Base-by-base conservation (phyloP, 2,113 vertebrate genomes). In the Penelope pileata region DNA sequence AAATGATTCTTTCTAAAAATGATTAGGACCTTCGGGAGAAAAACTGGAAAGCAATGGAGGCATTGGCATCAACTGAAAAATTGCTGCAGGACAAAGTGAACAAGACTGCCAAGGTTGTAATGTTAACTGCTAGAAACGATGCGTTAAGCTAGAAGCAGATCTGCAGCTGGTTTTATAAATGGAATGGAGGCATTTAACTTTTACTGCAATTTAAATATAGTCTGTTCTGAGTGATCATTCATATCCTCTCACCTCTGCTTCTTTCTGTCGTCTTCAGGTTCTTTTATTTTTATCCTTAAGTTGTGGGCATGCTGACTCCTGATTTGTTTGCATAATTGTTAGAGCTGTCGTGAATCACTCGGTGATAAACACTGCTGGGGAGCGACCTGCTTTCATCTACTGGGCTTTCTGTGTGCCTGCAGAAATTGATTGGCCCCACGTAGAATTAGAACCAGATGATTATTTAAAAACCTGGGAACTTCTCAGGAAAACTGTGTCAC, bases 1-100 rank as follows among this genome's bases (percentile, higher is more conserved):
- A 99, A 98, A 98, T 98, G 97, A 96, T 99, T 99, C 96, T 99
- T 98, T 99, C 98, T 99, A 99, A 99, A 99, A 99, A 99, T 98
- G 98, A 99, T 99, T 99, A 99, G 99, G 99, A 99, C 98, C 99
- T 99, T 98, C 99, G 99, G 98, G 98, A 99, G 99, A 99, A 99
- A 99, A 99, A 99, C 99, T 99, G 99, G 99, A 98, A 99, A 98
- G 99, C 99, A 97, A 99, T 99, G 99, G 99, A 99, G 98, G 99
- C 99, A 98, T 99, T 99, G 98, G 98, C 99, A 98, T 99, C 99
- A 98, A 99, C 99, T 98, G 99, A 99, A 99, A 98, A 99, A 99
- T 98, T 99, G 98, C 99, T 99, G 98, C 99, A 99, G 98, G 99
- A 99, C 97, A 99, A 98, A 99, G 98, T 99, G 99, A 98, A 98